These are phyloP conservation scores for Dreissena rostriformis DNA, from an alignment of 1,140 invertebrate genomes.

Conservation along the genomic window DNA sequence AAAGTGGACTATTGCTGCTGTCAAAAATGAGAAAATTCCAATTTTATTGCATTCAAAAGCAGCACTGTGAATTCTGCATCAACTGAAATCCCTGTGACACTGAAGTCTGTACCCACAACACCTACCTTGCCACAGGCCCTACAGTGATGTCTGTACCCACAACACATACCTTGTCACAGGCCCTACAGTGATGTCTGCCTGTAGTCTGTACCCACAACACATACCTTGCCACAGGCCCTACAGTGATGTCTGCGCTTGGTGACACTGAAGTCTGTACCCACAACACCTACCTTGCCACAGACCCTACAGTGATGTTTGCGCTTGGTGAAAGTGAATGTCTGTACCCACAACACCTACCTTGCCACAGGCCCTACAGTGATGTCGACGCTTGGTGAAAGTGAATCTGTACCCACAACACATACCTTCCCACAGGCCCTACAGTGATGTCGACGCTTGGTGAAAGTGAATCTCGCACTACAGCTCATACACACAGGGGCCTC, in stretches of 20 bases:
- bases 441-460: conserved; percentile 96
- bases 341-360: conserved; percentile 81
- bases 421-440: conserved; percentile 94
- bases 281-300: conserved; percentile 89
- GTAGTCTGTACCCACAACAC: conserved; percentile 84
- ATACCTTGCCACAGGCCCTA: conserved; percentile 91
- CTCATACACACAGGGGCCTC: conserved; percentile 95
- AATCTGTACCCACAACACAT: conserved; percentile 84
- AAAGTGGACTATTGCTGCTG: too few species aligned
- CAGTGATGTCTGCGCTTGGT: conserved; percentile 97
- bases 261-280: too few species aligned
- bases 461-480: conserved; percentile 94
- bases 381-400: conserved; percentile 95
- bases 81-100: too few species aligned
- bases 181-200: conserved; percentile 97
- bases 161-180: conserved; percentile 88
- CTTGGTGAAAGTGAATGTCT: conserved; percentile 98
- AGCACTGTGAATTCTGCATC: too few species aligned
- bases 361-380: conserved; percentile 97
- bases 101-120: too few species aligned
- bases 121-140: conserved; percentile 91
- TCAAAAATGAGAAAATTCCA: too few species aligned
- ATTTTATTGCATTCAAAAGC: too few species aligned
- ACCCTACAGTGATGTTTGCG: conserved; percentile 98
- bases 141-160: conserved; percentile 92